phyloP scores from a whole-genome alignment of 2,888 invertebrate genomes.

The Periphyllus acericola region DNA sequence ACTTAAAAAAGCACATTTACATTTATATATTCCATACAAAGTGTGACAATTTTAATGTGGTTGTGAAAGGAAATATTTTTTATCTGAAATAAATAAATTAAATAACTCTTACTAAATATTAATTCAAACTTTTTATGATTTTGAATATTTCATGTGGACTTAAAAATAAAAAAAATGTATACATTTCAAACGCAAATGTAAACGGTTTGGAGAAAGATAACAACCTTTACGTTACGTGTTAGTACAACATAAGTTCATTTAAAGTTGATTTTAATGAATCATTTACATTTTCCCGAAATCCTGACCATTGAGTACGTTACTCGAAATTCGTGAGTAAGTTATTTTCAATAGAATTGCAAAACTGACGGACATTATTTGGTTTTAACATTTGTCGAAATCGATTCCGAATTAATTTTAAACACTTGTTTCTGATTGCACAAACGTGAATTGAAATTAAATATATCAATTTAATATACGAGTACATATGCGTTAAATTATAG shows the following conservation, averaged over 20 bases:
- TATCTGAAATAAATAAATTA: too few species aligned
- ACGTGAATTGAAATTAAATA: background rate
- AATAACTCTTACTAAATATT: too few species aligned
- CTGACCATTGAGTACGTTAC: background rate
- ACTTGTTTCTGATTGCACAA: background rate
- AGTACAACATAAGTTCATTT: background rate
- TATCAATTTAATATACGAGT: background rate
- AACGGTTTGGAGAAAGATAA: background rate
- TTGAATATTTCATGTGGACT: background rate
- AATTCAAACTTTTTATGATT: too few species aligned
- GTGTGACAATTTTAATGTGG: too few species aligned
- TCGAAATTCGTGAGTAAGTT: background rate
- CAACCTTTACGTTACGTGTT: background rate
- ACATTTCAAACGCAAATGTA: background rate
- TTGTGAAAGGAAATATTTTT: too few species aligned
- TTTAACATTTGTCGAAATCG: background rate
- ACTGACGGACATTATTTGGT: background rate
- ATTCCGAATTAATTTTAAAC: background rate
- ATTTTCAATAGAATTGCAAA: background rate
- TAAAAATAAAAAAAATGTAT: background rate
- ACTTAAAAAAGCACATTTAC: too few species aligned
- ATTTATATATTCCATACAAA: too few species aligned
- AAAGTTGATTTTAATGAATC: background rate
- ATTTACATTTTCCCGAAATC: background rate
- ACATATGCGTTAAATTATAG: too few species aligned